Evolutionary conservation across 2,113 vertebrate genomes (phyloP), one percentile per base, ranked within the genome.

Genomic region (Chamaea fasciata): DNA sequence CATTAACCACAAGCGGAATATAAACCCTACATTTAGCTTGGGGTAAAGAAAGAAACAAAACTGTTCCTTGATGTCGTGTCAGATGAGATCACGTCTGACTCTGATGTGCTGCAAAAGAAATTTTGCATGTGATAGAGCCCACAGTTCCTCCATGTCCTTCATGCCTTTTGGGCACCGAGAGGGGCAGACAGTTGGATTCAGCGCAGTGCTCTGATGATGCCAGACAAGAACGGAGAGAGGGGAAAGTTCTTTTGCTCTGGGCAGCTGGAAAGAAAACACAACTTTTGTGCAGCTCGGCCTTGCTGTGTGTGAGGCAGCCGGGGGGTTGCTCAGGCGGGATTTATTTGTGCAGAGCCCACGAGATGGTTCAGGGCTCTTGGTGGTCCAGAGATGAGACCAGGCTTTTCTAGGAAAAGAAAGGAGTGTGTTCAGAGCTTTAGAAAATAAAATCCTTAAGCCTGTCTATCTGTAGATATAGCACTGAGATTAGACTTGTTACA

Each of bases 61-160:
- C 96, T 83, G 87, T 42, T 95, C 41, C 94, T 95, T 87, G 94
- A 96, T 96, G 94, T 75, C 63, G 9, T 80, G 96, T 96, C 96
- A 97, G 37, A 95, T 83, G 81, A 39, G 71, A 95, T 96, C 90
- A 95, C 0, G 18, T 96, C 86, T 76, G 59, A 6, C 30, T 50
- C 78, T 90, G 90, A 92, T 92, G 88, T 83, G 91, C 92, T 70
- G 94, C 92, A 91, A 41, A 87, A 86, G 84, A 87, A 96, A 94
- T 87, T 91, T 49, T 95, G 94, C 87, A 87, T 92, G 96, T 94
- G 96, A 97, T 96, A 11, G 75, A 95, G 83, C 90, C 96, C 87
- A 86, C 75, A 82, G 87, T 86, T 93, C 75, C 77, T 92, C 83
- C 49, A 10, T 69, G 91, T 88, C 85, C 90, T 95, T 95, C 83